Evolutionary conservation across 2,888 invertebrate genomes (phyloP).

Genomic region (Oxystoma pomonae): DNA sequence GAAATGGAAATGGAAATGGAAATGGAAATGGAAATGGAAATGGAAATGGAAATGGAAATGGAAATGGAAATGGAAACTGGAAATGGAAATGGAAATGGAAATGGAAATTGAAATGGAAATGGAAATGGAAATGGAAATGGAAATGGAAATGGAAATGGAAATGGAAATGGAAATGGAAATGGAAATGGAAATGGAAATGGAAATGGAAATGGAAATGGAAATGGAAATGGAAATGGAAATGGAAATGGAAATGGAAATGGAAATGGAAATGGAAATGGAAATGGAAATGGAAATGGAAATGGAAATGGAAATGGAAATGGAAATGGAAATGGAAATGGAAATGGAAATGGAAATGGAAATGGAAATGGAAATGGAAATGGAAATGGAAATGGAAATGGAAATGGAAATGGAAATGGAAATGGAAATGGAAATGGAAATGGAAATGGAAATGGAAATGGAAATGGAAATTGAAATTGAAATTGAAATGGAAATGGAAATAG

Average conservation of each 20-base stretch:
- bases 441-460: background rate
- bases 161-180: background rate
- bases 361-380: background rate
- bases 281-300: background rate
- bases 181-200: background rate
- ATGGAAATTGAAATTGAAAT: no score
- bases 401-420: background rate
- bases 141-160: background rate
- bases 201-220: background rate
- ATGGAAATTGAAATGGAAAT: background rate
- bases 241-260: background rate
- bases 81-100: background rate
- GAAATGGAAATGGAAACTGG: background rate
- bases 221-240: background rate
- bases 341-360: background rate
- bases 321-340: background rate
- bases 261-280: background rate
- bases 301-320: background rate
- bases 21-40: background rate
- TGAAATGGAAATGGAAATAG: no score
- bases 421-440: background rate
- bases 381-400: background rate
- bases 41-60: background rate
- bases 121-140: background rate
- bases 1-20: background rate